A percentile compares a stretch with the other conserved stretches of the same genome.
Evolutionary conservation across 2,888 invertebrate genomes (phyloP).

Genomic region (Lasioglossum oenotherae): DNA sequence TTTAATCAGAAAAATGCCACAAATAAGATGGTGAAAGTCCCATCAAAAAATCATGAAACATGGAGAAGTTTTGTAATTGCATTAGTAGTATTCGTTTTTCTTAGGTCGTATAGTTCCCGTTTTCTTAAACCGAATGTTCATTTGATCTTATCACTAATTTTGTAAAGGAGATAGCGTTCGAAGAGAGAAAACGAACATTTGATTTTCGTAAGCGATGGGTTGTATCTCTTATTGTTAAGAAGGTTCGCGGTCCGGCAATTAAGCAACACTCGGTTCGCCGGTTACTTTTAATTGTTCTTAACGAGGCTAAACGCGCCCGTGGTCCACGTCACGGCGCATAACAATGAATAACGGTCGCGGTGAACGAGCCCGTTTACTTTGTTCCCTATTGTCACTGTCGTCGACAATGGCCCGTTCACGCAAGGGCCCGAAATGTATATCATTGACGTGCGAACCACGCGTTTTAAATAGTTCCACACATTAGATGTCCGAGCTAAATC

Average conservation of each 20-base stretch:
- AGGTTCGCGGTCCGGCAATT: conserved; percentile 69
- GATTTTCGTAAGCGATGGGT: conserved; percentile 13
- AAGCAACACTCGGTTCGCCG: conserved; percentile 71
- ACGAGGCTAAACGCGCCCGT: conserved; percentile 69
- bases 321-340: conserved; percentile 67
- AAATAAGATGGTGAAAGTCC: too few species aligned
- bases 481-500: background rate
- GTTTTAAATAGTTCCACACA: conserved; percentile 17
- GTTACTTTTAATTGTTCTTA: conserved; percentile 79
- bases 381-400: conserved; percentile 58
- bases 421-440: conserved; percentile 44
- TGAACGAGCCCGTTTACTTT: conserved; percentile 61
- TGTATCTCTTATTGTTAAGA: conserved; percentile 14
- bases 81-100: too few species aligned
- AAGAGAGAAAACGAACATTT: background rate
- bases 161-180: background rate
- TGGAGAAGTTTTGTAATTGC: too few species aligned
- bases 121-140: too few species aligned
- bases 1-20: too few species aligned
- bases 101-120: too few species aligned
- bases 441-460: conserved; percentile 40
- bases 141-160: background rate
- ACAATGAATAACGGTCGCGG: conserved; percentile 74
- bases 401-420: conserved; percentile 47
- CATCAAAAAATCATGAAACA: too few species aligned